Percentiles rank a stretch among this genome's conserved stretches.
These are phyloP conservation scores for Aphidius colemani DNA, from an alignment of 2,888 invertebrate genomes.

Conservation along the genomic window DNA sequence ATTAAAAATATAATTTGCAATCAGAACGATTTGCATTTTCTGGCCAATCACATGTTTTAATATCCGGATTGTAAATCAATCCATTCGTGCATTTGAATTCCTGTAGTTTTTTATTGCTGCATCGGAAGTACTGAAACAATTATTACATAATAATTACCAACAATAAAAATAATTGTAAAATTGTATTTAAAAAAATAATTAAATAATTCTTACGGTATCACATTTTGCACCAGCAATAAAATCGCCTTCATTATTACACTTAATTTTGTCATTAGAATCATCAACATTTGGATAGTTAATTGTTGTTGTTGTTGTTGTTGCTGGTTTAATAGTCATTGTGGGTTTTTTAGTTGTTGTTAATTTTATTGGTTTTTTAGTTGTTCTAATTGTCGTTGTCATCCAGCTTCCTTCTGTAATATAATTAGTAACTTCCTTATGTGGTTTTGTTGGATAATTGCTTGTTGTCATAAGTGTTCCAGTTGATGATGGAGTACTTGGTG, in stretches of 20 bases:
- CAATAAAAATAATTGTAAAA: constrained; percentile 23
- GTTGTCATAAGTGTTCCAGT: constrained; percentile 28
- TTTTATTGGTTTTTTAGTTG: constrained; percentile 32
- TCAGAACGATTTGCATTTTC: constrained; percentile 70
- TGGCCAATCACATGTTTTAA: constrained; percentile 83
- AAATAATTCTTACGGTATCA: constrained; percentile 60
- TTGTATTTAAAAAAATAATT: background rate
- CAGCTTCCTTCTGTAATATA: background rate
- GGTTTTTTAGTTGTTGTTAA: constrained; percentile 27
- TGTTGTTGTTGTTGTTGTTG: constrained; percentile 23
- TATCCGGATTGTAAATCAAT: constrained; percentile 74
- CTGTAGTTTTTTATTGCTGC: constrained; percentile 77
- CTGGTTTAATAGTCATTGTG: constrained; percentile 30
- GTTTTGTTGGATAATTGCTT: constrained; percentile 30
- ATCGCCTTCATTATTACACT: constrained; percentile 62
- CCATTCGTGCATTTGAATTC: constrained; percentile 76
- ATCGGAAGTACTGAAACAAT: constrained; percentile 78
- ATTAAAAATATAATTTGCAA: constrained; percentile 54
- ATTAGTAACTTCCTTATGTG: background rate
- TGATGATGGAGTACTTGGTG: constrained; percentile 69
- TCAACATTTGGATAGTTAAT: constrained; percentile 52
- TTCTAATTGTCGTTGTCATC: too few relatives aligned
- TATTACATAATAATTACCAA: background rate
- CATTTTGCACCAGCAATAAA: constrained; percentile 67
- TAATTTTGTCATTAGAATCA: constrained; percentile 53